Base-by-base conservation (phyloP, 2,888 invertebrate species). In the Polietes domitor region DNA sequence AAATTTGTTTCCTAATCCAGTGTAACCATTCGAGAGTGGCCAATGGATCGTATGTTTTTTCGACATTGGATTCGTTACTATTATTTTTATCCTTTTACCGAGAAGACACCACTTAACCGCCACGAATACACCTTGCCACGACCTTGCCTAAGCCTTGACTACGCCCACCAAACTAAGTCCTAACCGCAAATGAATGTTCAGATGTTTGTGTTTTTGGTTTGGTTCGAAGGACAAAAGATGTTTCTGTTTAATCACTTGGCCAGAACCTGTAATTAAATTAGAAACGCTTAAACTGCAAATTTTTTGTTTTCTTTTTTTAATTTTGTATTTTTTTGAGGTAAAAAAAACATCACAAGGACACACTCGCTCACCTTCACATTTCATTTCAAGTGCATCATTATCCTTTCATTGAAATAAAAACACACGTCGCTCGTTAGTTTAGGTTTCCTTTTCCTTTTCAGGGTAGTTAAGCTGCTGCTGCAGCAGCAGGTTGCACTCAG, bases 261-360 rank as follows among this genome's bases (percentile, higher is more conserved):
- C 76, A 43, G 4, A 81, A 81, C 84, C 84, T 79, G 26, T 84
- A 84, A 84, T 84, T 84, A 84, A 84, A 84, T 84, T 81, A 43
- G 84, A 81, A 81, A 81, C 76, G 81, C 81, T 70, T 78, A 47
- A 53, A 79, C 76, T 79, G 84, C 81, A 84, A 81, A 53, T 53
- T 68, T 74, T 63, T 75, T 17, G 2, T 37, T 75, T 58, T 1
- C 9, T 70, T 58, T 24, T 65, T 28, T 19, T 26, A 17, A 15
- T n/a, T n/a, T n/a, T n/a, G n/a, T n/a, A n/a, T n/a, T n/a, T n/a
- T n/a, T n/a, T n/a, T n/a, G n/a, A n/a, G 6, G 10, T 26, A n/a
- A 10, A 41, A 77, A 55, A 21, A 58, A 58, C 4, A 21, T n/a
- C 4, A n/a, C 24, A 21, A 58, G 41, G 12, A 65, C 41, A 21